Evolutionary conservation across 2,888 invertebrate species (phyloP).

Genomic region (Danaus chrysippus): DNA sequence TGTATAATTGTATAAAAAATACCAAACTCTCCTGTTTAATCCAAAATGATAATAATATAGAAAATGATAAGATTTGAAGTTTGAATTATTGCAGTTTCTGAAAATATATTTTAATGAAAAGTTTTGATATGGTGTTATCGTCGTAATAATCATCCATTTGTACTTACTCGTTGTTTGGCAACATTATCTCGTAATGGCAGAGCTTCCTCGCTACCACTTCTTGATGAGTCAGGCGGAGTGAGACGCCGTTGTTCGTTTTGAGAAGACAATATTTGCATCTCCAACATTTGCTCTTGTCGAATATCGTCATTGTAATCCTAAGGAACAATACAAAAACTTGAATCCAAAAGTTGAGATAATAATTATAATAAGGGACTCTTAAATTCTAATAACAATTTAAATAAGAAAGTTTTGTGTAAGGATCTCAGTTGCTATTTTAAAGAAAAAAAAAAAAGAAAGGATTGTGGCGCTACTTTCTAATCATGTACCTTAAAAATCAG

Average conservation of each 20-base stretch:
- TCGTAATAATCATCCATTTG: neutral
- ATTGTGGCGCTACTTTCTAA: no score
- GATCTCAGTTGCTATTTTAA: no score
- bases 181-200: constrained; percentile 58
- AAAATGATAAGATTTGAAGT: no score
- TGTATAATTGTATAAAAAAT: no score
- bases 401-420: no score
- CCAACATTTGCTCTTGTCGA: constrained; percentile 94
- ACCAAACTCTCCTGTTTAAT: no score
- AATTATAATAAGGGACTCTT: neutral
- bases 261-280: constrained; percentile 90
- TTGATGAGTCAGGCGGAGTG: constrained; percentile 67
- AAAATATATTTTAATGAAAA: no score
- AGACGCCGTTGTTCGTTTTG: constrained; percentile 68
- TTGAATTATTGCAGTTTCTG: no score
- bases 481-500: no score
- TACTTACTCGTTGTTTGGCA: constrained; percentile 62
- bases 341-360: neutral
- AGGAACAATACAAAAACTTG: neutral
- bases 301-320: constrained; percentile 94
- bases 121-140: neutral
- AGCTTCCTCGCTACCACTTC: constrained; percentile 71
- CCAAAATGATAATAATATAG: no score
- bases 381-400: constrained; percentile 23
- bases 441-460: no score